These are phyloP conservation scores for Ricordea florida DNA, from an alignment of 92 coral and sea anemone genomes.

Conservation along the genomic window DNA sequence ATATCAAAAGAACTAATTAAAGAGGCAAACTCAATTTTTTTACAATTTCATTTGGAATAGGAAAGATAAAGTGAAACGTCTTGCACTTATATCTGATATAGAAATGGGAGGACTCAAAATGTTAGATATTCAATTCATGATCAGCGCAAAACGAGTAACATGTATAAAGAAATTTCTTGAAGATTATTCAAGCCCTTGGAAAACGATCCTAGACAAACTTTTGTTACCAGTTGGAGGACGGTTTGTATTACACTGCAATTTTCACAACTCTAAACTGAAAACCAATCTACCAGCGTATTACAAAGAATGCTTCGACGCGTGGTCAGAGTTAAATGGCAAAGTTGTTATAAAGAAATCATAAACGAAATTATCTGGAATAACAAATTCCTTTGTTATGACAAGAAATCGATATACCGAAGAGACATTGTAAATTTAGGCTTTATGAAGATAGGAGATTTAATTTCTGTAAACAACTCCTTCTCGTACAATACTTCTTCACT, in stretches of 20 bases:
- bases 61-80: constrained; percentile 11
- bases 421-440: neutral
- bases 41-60: no score
- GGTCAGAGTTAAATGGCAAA: constrained; percentile 8
- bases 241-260: constrained; percentile 3
- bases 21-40: no score
- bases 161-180: no score
- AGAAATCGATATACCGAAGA: no score
- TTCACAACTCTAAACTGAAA: no score
- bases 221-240: constrained; percentile 11
- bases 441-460: neutral
- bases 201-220: neutral
- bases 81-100: neutral
- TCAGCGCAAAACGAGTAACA: neutral
- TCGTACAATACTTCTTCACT: neutral
- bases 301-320: constrained; percentile 1
- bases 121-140: constrained; percentile 1
- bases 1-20: no score
- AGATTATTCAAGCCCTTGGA: neutral
- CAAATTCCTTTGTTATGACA: neutral
- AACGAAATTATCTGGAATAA: constrained; percentile 1
- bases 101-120: constrained; percentile 9
- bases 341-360: neutral
- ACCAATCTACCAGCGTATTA: neutral
- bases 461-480: neutral